Evolutionary conservation across 2,888 invertebrate genomes (phyloP).

Genomic region (Noctua comes): DNA sequence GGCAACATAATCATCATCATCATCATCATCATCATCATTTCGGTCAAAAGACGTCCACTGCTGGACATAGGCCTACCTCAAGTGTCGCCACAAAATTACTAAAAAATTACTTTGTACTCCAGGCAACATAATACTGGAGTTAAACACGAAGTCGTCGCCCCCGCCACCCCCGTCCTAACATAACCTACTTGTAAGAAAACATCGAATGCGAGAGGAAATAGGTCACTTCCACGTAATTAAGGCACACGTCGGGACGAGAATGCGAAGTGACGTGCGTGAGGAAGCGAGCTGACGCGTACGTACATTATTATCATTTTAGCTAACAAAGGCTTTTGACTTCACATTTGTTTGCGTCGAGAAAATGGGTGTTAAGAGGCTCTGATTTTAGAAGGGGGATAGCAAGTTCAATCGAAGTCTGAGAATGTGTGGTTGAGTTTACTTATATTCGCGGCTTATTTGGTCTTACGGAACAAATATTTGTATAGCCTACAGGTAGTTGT

Average conservation of each 20-base stretch:
- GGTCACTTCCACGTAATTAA: constrained; percentile 54
- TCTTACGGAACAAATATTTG: no score
- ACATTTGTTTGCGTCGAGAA: constrained; percentile 19
- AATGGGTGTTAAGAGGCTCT: neutral
- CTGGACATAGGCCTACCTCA: no score
- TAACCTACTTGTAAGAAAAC: constrained; percentile 53
- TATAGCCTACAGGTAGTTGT: neutral
- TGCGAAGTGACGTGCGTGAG: constrained; percentile 48
- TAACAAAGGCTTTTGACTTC: constrained; percentile 17
- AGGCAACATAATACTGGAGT: neutral
- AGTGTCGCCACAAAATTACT: no score
- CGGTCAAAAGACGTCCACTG: no score
- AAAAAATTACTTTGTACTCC: no score
- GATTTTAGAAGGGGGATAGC: neutral
- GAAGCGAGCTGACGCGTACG: constrained; percentile 9
- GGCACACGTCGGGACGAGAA: constrained; percentile 21
- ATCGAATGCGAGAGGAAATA: constrained; percentile 46
- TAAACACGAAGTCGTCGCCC: neutral
- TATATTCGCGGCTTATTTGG: no score
- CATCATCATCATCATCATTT: no score
- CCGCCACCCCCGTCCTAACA: constrained; percentile 21
- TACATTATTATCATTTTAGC: constrained; percentile 33
- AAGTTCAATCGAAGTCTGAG: neutral
- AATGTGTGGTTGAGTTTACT: neutral
- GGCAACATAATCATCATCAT: no score